phyloP scores from a whole-genome alignment of 2,888 invertebrate genomes.

The Celastrina argiolus region DNA sequence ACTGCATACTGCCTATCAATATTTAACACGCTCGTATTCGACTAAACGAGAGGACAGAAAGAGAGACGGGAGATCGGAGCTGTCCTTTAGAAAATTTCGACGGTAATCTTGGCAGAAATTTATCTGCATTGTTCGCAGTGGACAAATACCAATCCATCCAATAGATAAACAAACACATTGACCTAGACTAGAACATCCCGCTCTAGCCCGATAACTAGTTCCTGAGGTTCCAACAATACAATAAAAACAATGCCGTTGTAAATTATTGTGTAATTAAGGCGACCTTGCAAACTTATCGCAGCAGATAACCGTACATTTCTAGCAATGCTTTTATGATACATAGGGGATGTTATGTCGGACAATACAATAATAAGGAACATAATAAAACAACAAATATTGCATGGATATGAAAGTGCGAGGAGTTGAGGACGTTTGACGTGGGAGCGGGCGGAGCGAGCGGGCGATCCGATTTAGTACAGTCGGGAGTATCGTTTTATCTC shows the following conservation, averaged over 20 bases:
- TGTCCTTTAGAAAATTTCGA: neutral
- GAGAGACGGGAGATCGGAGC: neutral
- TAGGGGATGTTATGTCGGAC: neutral
- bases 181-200: neutral
- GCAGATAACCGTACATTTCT: neutral
- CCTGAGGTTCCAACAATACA: neutral
- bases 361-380: slow-evolving; percentile 14
- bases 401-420: slow-evolving; percentile 30
- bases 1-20: slow-evolving; percentile 31
- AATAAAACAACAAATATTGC: neutral
- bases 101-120: neutral
- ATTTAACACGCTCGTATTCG: neutral
- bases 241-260: too few relatives aligned
- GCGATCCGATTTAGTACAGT: slow-evolving; percentile 44
- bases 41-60: neutral
- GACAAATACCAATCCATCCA: neutral
- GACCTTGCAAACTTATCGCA: neutral
- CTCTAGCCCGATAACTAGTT: neutral
- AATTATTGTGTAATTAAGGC: neutral
- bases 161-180: neutral
- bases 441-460: slow-evolving; percentile 51
- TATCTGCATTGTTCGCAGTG: neutral
- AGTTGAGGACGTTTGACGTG: slow-evolving; percentile 42
- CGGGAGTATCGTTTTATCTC: slow-evolving; percentile 65
- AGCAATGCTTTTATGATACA: neutral